These are phyloP conservation scores for Amniataba percoides DNA, from an alignment of 2,797 vertebrate species.

Conservation along the genomic window DNA sequence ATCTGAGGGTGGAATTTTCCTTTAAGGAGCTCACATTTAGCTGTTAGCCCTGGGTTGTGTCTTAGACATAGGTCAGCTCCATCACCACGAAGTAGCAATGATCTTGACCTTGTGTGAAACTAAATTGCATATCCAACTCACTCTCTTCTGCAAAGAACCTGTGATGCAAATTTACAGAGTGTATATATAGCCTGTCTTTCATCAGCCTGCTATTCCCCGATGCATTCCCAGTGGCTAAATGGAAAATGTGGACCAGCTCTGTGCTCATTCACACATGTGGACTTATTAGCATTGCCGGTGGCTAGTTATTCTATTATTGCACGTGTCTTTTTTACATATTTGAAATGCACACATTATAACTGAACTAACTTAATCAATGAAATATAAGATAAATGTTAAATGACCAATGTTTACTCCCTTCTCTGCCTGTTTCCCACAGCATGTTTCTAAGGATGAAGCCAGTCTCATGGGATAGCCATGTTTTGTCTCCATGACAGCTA, in stretches of 20 bases:
- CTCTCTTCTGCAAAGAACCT: constrained; percentile 67
- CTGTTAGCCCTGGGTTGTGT: constrained; percentile 47
- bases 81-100: constrained; percentile 50
- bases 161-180: constrained; percentile 78
- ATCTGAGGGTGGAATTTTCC: constrained; percentile 55
- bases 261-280: constrained; percentile 77
- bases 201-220: constrained; percentile 81
- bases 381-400: constrained; percentile 18
- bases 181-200: constrained; percentile 82
- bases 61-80: constrained; percentile 46
- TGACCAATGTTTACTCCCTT: constrained; percentile 68
- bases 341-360: constrained; percentile 29
- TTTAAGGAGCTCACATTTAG: constrained; percentile 62
- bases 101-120: constrained; percentile 73
- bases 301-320: constrained; percentile 63
- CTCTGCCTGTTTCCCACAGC: constrained; percentile 80
- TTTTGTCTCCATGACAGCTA: constrained; percentile 85
- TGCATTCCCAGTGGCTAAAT: constrained; percentile 82
- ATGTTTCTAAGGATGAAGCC: constrained; percentile 82
- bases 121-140: constrained; percentile 56
- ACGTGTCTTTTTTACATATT: constrained; percentile 54
- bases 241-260: constrained; percentile 81
- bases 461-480: constrained; percentile 83
- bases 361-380: constrained; percentile 42
- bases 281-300: constrained; percentile 69